Conservation (phyloP, 2,797 vertebrate species). For the Enoplosus armatus region DNA sequence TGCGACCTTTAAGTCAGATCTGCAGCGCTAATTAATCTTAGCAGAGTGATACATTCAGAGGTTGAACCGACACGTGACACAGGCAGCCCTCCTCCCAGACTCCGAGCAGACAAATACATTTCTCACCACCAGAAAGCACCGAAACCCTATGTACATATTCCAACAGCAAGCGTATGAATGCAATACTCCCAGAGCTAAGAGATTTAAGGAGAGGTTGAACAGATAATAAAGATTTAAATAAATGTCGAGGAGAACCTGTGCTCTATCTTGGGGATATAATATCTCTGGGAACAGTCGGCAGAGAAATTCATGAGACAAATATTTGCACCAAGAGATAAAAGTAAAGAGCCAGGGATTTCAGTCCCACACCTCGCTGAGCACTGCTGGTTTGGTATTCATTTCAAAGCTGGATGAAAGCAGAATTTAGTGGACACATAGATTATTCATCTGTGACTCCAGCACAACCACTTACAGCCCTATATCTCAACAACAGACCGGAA, state of each 20-base stretch:
- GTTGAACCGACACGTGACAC: conserved; percentile 40
- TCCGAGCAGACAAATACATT: conserved; percentile 36
- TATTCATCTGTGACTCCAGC: conserved; percentile 76
- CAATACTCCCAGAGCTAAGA: conserved; percentile 60
- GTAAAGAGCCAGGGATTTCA: conserved; percentile 76
- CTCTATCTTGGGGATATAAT: conserved; percentile 70
- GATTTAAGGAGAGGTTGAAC: conserved; percentile 69
- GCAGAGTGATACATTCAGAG: conserved; percentile 60
- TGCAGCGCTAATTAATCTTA: conserved; percentile 75
- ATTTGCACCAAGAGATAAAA: conserved; percentile 82
- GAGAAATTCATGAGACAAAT: conserved; percentile 81
- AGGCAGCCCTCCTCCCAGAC: conserved; percentile 19
- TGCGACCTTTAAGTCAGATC: conserved; percentile 72
- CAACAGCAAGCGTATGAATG: conserved; percentile 55
- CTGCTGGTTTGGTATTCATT: conserved; percentile 78
- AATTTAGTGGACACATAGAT: conserved; percentile 79
- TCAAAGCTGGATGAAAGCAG: conserved; percentile 77
- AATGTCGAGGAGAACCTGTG: conserved; percentile 66
- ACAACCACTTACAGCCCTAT: conserved; percentile 65
- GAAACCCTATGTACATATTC: conserved; percentile 49
- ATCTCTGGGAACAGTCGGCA: conserved; percentile 71
- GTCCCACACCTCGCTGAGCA: conserved; percentile 79
- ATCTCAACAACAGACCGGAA: conserved; percentile 68
- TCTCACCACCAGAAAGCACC: conserved; percentile 36
- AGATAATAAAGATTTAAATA: conserved; percentile 80